These are phyloP conservation scores for Cyaniris semiargus DNA, from an alignment of 2,888 invertebrate genomes.

Conservation along the genomic window DNA sequence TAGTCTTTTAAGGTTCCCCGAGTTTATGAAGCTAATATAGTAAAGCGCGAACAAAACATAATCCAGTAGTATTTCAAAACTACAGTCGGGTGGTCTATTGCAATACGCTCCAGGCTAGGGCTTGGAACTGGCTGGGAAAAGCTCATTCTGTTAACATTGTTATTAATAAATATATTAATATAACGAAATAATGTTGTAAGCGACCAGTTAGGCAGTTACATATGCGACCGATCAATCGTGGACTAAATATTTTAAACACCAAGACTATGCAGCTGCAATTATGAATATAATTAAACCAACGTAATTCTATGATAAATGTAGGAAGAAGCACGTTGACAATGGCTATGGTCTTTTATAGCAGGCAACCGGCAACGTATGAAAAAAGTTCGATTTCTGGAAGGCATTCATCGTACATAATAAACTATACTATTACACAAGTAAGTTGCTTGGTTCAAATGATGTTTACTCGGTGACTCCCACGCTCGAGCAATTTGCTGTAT, in stretches of 20 bases:
- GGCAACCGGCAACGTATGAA: background rate
- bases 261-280: background rate
- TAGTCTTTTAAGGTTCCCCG: background rate
- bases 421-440: background rate
- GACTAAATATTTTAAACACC: slow-evolving; percentile 10
- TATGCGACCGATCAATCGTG: background rate
- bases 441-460: background rate
- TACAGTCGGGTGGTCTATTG: slow-evolving; percentile 69
- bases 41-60: background rate
- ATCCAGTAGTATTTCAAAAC: slow-evolving; percentile 48
- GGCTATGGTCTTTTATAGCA: too few species aligned
- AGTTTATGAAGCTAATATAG: background rate
- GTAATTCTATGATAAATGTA: too few species aligned
- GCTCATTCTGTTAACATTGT: slow-evolving; percentile 25
- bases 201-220: slow-evolving; percentile 19
- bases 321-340: too few species aligned
- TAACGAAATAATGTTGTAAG: slow-evolving; percentile 4
- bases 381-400: too few species aligned
- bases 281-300: background rate
- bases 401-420: too few species aligned
- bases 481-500: background rate
- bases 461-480: background rate
- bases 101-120: slow-evolving; percentile 68
- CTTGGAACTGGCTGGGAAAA: slow-evolving; percentile 53
- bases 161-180: slow-evolving; percentile 26